A percentile compares a stretch with the other conserved stretches of the same genome.
These are phyloP conservation scores for Halocynthia aurantium DNA, from an alignment of 23 tunicate genomes.

Conservation along the genomic window DNA sequence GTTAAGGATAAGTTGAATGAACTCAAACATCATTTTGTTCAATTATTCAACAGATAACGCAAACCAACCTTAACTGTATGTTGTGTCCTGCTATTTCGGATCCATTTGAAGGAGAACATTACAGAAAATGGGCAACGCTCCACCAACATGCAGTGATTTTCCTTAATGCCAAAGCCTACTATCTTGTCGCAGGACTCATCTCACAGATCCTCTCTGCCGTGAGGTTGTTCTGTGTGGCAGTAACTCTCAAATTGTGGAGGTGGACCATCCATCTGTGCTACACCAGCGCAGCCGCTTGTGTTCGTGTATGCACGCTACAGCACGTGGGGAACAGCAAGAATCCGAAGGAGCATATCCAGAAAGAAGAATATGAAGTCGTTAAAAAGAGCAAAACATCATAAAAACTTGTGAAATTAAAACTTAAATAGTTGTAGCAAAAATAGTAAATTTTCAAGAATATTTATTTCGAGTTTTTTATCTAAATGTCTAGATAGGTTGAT, in stretches of 20 bases:
- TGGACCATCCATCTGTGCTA: constrained; percentile 22
- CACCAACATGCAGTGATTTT: constrained; percentile 73
- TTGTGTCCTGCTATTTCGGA: constrained; percentile 86
- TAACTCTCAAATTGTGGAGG: constrained; percentile 16
- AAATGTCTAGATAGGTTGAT: too few species aligned
- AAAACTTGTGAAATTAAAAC: too few species aligned
- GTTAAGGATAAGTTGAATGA: neutral
- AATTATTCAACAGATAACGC: constrained; percentile 40
- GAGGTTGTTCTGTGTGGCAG: constrained; percentile 18
- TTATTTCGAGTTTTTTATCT: too few species aligned
- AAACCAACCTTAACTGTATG: constrained; percentile 81
- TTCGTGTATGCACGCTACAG: neutral
- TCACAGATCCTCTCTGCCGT: constrained; percentile 12
- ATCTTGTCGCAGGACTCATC: constrained; percentile 12
- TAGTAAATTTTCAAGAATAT: too few species aligned
- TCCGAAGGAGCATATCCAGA: too few species aligned
- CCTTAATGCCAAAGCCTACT: constrained; percentile 65
- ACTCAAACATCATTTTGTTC: neutral
- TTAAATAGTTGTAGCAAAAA: too few species aligned
- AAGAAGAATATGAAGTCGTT: too few species aligned
- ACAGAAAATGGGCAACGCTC: constrained; percentile 80
- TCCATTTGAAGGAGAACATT: constrained; percentile 71
- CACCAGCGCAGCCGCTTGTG: constrained; percentile 17
- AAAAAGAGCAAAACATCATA: too few species aligned
- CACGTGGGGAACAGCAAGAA: too few species aligned